Evolutionary conservation across 2,888 invertebrate genomes (phyloP).

Genomic region (Polymixis lichenea): DNA sequence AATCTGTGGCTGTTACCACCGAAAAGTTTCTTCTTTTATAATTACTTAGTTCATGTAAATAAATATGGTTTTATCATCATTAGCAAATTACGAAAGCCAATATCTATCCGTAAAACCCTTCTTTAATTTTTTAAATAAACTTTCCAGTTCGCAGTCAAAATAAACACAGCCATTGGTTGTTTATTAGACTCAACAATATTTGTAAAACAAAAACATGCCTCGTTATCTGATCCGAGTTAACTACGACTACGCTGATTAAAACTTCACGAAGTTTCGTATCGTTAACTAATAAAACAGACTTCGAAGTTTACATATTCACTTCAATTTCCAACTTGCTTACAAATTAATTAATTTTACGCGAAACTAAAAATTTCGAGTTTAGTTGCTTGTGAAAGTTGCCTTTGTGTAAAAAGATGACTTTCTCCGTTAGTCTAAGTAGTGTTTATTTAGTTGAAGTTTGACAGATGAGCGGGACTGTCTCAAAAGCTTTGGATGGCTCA

Average conservation of each 20-base stretch:
- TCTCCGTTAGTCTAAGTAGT: conserved; percentile 24
- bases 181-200: conserved; percentile 33
- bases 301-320: conserved; percentile 52
- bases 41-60: background rate
- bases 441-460: conserved; percentile 28
- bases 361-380: conserved; percentile 42
- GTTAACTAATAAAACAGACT: conserved; percentile 56
- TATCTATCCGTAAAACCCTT: background rate
- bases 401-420: conserved; percentile 43
- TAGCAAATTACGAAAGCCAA: conserved; percentile 3
- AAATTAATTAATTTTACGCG: conserved; percentile 55
- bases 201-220: conserved; percentile 34
- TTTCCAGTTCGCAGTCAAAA: conserved; percentile 22
- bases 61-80: conserved; percentile 17
- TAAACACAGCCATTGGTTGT: conserved; percentile 31
- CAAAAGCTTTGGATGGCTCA: conserved; percentile 9
- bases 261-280: conserved; percentile 49
- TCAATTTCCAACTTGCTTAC: conserved; percentile 45
- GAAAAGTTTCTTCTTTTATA: conserved; percentile 9
- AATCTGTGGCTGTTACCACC: background rate
- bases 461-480: conserved; percentile 12
- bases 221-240: conserved; percentile 52
- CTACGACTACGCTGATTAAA: conserved; percentile 54
- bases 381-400: conserved; percentile 34
- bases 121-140: conserved; percentile 24